Percentiles rank a stretch among this genome's conserved stretches.
Conservation (phyloP, 2,888 invertebrate species). For the Pyrrhosoma nymphula region DNA sequence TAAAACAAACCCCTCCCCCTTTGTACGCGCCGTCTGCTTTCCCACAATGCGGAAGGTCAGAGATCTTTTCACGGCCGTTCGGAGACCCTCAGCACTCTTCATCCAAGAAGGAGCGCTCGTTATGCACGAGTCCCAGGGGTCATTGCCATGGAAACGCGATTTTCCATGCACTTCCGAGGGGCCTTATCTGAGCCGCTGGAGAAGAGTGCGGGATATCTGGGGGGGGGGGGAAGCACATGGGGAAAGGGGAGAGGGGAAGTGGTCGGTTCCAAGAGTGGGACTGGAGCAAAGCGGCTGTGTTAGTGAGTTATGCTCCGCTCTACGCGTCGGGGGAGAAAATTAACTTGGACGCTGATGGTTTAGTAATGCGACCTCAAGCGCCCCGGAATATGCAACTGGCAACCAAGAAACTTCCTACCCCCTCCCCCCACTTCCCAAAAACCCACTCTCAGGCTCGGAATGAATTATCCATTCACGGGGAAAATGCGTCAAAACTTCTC, state of each 20-base stretch:
- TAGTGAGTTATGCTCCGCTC: neutral
- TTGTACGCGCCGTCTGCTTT: neutral
- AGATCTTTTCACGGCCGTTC: neutral
- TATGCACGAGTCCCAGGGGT: conserved; percentile 4
- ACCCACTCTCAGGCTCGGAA: neutral
- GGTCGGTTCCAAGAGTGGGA: neutral
- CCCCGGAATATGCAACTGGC: conserved; percentile 19
- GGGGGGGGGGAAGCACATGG: too few species aligned
- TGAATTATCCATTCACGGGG: neutral
- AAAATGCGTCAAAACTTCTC: neutral
- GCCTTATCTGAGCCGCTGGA: neutral
- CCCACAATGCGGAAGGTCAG: neutral
- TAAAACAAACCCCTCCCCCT: too few species aligned
- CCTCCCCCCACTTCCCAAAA: neutral
- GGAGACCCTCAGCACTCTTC: neutral
- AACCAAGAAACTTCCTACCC: neutral
- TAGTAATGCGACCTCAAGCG: conserved; percentile 17
- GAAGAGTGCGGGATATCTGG: too few species aligned
- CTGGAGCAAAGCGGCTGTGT: neutral
- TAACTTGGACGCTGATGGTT: conserved; percentile 41
- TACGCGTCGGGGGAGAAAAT: neutral
- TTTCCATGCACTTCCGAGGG: neutral
- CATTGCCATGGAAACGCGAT: conserved; percentile 22
- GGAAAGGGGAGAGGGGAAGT: too few species aligned
- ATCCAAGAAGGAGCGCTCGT: neutral